Evolutionary conservation across 2,797 vertebrate genomes (phyloP).

Genomic region (Yasuhikotakia modesta): DNA sequence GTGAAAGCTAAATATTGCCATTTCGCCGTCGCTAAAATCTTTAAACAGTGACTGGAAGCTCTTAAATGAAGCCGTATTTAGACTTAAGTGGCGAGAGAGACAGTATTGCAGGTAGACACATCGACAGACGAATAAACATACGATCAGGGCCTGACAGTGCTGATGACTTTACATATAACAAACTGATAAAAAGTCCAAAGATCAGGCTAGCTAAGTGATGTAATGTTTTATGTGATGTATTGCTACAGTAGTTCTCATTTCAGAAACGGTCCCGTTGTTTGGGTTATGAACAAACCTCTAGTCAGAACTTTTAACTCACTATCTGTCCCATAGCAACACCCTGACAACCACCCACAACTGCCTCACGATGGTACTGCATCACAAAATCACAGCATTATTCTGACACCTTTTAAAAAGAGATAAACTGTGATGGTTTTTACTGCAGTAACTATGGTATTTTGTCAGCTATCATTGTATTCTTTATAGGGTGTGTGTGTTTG

Average conservation of each 20-base stretch:
- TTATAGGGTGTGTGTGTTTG: background rate
- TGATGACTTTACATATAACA: background rate
- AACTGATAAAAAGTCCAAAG: background rate
- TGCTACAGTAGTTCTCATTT: background rate
- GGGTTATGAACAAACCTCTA: background rate
- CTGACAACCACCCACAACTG: too few relatives aligned
- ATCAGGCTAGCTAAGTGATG: background rate
- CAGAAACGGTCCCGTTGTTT: background rate
- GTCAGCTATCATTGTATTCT: too few relatives aligned
- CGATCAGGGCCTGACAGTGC: background rate
- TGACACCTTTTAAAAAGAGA: too few relatives aligned
- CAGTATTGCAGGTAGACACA: conserved; percentile 12
- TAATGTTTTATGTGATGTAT: background rate
- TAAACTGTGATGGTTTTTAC: background rate
- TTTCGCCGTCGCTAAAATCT: conserved; percentile 43
- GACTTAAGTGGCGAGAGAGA: conserved; percentile 8
- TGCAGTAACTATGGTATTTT: too few relatives aligned
- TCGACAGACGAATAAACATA: conserved; percentile 5
- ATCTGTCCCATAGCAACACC: too few relatives aligned
- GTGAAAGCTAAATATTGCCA: conserved; percentile 47
- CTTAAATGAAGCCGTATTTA: conserved; percentile 29
- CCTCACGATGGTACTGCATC: too few relatives aligned
- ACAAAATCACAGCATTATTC: too few relatives aligned
- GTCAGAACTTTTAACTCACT: background rate
- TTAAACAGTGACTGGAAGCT: conserved; percentile 31